Base-by-base conservation (phyloP, 1,140 invertebrate species). In the Bombus difficillimus region DNA sequence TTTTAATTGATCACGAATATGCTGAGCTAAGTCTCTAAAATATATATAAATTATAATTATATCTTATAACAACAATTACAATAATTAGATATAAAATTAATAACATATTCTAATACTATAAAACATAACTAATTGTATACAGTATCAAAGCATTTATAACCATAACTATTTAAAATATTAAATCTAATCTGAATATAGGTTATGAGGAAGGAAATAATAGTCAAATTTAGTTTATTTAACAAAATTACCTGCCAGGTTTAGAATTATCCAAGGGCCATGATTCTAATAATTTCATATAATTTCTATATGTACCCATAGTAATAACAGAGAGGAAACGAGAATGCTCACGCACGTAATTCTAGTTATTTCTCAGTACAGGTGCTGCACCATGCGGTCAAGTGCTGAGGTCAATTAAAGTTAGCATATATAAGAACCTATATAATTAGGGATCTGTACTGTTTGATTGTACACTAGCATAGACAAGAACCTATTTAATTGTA, bases 221-320 rank as follows among this genome's bases (percentile, higher is more conserved):
- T 34, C n/a, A 43, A 25, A 59, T 69, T 47, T 41, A 3, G 59
- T 71, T 76, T 72, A 69, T 66, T 64, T 28, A 75, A 77, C 15
- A 3, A 80, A 91, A 93, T 95, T 95, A 98, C 97, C 97, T 97
- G 92, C 97, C 97, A 41, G 94, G 93, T 96, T 98, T 98, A 25
- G 95, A 95, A 89, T 95, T 94, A 94, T 98, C 97, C 47, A 98
- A 87, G 53, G 97, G 97, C 98, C 98, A 98, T 93, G 97, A 97
- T 93, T 98, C 96, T 86, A 98, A 96, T 84, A 98, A 94, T 94
- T 96, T 96, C 37, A 97, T 93, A 93, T 97, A 98, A 93, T 97
- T 96, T 92, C 97, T 97, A 92, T 97, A 98, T 90, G 95, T 96
- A 87, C 95, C 95, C 97, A 97, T 97, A 43, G 66, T 64, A 59